Evolutionary conservation across 2,797 vertebrate species (phyloP), one percentile per base, ranked within the genome.

Genomic region (Rhabdophis nuchalis): DNA sequence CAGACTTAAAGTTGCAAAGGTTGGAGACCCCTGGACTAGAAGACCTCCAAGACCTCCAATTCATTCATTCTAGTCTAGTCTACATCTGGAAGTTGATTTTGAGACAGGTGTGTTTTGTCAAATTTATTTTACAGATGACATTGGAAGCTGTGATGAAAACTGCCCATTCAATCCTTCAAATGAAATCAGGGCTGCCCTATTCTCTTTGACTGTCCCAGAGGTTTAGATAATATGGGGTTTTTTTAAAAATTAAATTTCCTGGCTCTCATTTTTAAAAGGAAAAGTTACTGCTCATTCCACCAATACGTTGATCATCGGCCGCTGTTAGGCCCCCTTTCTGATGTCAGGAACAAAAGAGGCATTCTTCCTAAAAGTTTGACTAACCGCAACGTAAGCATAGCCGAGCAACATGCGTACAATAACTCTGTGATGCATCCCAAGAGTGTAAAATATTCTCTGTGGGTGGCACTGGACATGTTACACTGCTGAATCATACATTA

Each of bases 381-480:
- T 91, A 96, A 94, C 93, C 92, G 54, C 91, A 94, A 50, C 56
- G 53, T 23, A 94, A 94, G 57, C 57, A 58, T 46, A 12, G 7
- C 68, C 86, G 82, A 18, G 3, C 93, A 88, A 92, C 56, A 57
- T 68, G 61, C 1, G 41, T 87, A 13, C 32, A 52, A 11, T 46
- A 85, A 85, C 27, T 23, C 46, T 58, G 32, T n/a, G 27, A 41
- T 64, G 10, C 25, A 90, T 46, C 54, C 25, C 14, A 29, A 20
- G 41, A 12, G 89, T 50, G 10, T 68, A 41, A 36, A 85, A 29
- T 27, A 54, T 68, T 52, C 27, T 68, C 53, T 10, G 41, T n/a
- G 25, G 54, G 14, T n/a, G 23, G 36, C 36, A 13, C 7, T 41
- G 25, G 4, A 27, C n/a, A 25, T 1, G 25, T 82, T 27, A 11